Base-by-base conservation (phyloP, 2,888 invertebrate species). In the Acheta domesticus region DNA sequence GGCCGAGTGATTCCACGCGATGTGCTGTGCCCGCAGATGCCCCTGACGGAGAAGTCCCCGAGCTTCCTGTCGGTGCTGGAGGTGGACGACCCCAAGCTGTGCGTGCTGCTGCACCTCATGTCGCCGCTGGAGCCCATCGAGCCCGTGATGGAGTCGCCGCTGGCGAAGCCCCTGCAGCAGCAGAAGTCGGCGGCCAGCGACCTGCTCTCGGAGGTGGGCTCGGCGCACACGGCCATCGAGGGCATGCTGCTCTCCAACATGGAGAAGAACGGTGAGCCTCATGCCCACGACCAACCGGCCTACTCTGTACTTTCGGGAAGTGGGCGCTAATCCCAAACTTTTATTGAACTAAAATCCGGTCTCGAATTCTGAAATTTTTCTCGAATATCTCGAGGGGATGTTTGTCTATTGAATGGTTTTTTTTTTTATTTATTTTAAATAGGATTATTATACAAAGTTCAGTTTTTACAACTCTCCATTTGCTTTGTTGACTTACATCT, bases 231-330 rank as follows among this genome's bases (percentile, higher is more conserved):
- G 0, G 93, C 93, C 1, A 91, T 92, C 1, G 93, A 93, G 8
- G 94, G 94, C 79, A 96, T 96, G 92, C 87, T 96, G n/a, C 87
- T 96, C 77, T 94, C 95, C 20, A 96, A 96, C 85, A 95, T 96
- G 94, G 96, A 96, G 85, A 92, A 92, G 85, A 93, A 93, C 85
- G 91, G 93, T 93, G 87, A 86, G 75, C 11, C 14, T 14, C 36
- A 36, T 5, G 0, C 4, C 36, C 36, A 0, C 36, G 76, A 19
- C 23, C 23, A 23, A 23, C 23, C 23, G 2, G 23, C 23, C 2
- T 8, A 36, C 36, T 36, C 8, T 36, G 36, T 8, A 36, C 5
- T 36, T 36, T 0, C 36, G 4, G 36, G 36, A 36, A 36, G 36
- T 8, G 36, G 8, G 1, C 36, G 36, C 8, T 5, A 36, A 36